phyloP scores from a whole-genome alignment of 2,888 invertebrate species.

The Aleiodes testaceus region DNA sequence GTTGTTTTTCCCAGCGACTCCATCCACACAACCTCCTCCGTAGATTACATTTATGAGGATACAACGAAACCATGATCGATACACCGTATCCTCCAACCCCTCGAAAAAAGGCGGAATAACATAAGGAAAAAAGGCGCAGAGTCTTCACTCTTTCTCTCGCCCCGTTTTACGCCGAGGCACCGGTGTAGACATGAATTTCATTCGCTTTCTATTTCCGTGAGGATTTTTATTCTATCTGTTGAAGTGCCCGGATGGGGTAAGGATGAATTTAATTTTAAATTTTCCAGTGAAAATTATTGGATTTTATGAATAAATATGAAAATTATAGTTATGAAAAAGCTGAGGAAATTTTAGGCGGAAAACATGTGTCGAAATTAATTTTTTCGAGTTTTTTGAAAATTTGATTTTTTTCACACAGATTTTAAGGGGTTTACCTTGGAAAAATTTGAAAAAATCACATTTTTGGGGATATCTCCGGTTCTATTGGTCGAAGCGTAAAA shows the following conservation, averaged over 20 bases:
- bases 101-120: conserved; percentile 3
- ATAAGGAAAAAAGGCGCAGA: neutral
- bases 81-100: conserved; percentile 7
- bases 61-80: conserved; percentile 40
- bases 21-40: conserved; percentile 25
- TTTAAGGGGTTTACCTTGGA: too few relatives aligned
- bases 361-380: too few relatives aligned
- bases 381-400: too few relatives aligned
- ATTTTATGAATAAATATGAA: neutral
- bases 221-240: conserved; percentile 18
- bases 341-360: too few relatives aligned
- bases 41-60: conserved; percentile 52
- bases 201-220: conserved; percentile 27
- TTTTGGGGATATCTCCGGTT: too few relatives aligned
- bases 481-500: too few relatives aligned
- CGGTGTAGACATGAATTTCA: conserved; percentile 32
- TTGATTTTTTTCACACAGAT: too few relatives aligned
- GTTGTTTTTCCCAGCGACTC: conserved; percentile 37
- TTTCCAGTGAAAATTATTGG: neutral
- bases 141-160: conserved; percentile 15
- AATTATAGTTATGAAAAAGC: too few relatives aligned
- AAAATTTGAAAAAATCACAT: too few relatives aligned
- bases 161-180: neutral
- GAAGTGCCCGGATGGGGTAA: neutral
- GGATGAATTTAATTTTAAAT: neutral